Evolutionary conservation across 2,113 vertebrate species (phyloP).

Genomic region (Grallaria varia): DNA sequence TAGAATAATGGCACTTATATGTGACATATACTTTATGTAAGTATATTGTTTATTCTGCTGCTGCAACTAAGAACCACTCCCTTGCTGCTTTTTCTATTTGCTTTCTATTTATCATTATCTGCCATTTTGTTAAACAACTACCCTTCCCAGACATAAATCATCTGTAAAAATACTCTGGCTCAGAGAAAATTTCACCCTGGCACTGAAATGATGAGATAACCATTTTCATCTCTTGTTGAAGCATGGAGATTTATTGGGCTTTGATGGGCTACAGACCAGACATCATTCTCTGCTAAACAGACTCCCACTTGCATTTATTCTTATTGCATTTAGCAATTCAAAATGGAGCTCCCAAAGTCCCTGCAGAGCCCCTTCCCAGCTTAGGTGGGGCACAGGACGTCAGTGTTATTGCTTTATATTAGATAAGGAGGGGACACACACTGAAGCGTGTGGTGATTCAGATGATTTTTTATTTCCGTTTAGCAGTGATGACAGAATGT

Average conservation of each 20-base stretch:
- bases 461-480: conserved; percentile 84
- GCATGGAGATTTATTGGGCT: conserved; percentile 95
- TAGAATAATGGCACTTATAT: conserved; percentile 68
- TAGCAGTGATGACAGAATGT: conserved; percentile 83
- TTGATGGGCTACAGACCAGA: conserved; percentile 87
- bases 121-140: conserved; percentile 82
- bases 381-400: conserved; percentile 75
- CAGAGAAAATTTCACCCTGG: conserved; percentile 79
- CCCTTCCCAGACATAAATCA: conserved; percentile 79
- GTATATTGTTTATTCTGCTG: conserved; percentile 75
- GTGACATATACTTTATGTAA: conserved; percentile 70
- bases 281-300: conserved; percentile 90
- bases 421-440: conserved; percentile 89
- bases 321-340: conserved; percentile 86
- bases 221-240: conserved; percentile 88
- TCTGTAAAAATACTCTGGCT: conserved; percentile 81
- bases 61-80: conserved; percentile 68
- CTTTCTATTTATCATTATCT: conserved; percentile 80
- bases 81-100: conserved; percentile 75
- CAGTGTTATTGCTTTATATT: conserved; percentile 90
- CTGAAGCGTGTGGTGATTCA: conserved; percentile 77
- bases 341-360: conserved; percentile 69
- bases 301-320: conserved; percentile 92
- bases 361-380: conserved; percentile 71
- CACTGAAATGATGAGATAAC: conserved; percentile 88